Base-by-base conservation (phyloP, 2,888 invertebrate species). In the Hydropsyche betteni region DNA sequence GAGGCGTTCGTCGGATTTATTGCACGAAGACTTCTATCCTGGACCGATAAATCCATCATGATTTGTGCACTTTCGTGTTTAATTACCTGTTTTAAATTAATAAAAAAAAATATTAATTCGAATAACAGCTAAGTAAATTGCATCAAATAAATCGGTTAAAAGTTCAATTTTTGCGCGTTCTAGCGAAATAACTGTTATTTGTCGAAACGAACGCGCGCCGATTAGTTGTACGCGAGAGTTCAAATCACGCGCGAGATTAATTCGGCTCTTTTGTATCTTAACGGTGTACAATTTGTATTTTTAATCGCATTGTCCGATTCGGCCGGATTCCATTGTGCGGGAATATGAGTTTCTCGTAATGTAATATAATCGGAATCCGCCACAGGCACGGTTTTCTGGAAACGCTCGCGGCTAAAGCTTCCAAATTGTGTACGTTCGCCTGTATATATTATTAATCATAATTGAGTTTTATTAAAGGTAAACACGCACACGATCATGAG, bases 381-480 rank as follows among this genome's bases (percentile, higher is more conserved):
- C n/a, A n/a, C 8, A 10, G 6, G n/a, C n/a, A 36, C 8, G n/a
- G 12, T 16, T 33, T 12, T 36, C 5, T 34, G n/a, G 7, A 64
- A 33, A 36, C 36, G 34, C 33, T 6, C 16, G 14, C 16, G 16
- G 16, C 58, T 53, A 53, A 53, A 53, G 44, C 44, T 6, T 44
- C 44, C 44, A 44, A 44, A 44, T 8, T 44, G 44, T 24, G 44
- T 44, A 44, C 44, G 10, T 14, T 58, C 58, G 24, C n/a, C 5
- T 53, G 53, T 53, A n/a, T 58, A 58, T 58, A 58, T 58, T 58
- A 58, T 58, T 58, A 58, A 16, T 14, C 58, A 24, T 58, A 58
- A 58, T 58, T 58, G 58, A 24, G 58, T 58, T 58, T 58, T 58
- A 58, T 58, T 58, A 58, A 58, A 58, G 58, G 14, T 14, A 58